Base-by-base conservation (phyloP, 2,888 invertebrate genomes). In the Serrognathus titanus region DNA sequence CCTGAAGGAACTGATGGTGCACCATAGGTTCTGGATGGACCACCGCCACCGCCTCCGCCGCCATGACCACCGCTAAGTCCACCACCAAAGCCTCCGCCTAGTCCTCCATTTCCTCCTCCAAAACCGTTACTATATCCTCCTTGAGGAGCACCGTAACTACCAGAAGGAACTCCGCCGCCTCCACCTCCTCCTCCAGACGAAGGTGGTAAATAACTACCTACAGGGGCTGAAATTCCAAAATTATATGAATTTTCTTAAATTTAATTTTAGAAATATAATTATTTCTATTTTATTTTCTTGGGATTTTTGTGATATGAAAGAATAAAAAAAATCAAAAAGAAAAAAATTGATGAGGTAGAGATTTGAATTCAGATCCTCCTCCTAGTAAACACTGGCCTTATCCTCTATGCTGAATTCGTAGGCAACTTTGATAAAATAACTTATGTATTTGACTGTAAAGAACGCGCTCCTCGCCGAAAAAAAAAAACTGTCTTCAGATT, bases 1-100 rank as follows among this genome's bases (percentile, higher is more conserved):
- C 52, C 70, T 69, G 59, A 73, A 67, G 58, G 72, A 54, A 52
- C 70, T 69, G 59, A 73, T 67, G 58, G 72, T 68, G 60, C 56
- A n/a, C 37, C 62, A 46, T 57, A 69, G 9, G 70, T 70, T 12
- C 64, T 56, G n/a, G 66, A 59, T 39, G 58, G 63, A 39, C 57
- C 49, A n/a, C 62, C 61, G 36, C 64, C 63, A 41, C 71, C 66
- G 20, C 56, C 69, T 41, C 66, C 63, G 13, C 69, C 65, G 7
- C 62, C 61, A 24, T 60, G 51, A 38, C 37, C 49, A 37, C 60
- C 58, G 12, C 55, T 53, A 31, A 61, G 58, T 24, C 58, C 55
- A 31, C 55, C 56, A 20, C 69, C 16, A 36, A 63, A 62, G 41
- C 71, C 66, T 16, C 55, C 70, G 39, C 66, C 63, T 12, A 69